Percentiles rank a stretch among this genome's conserved stretches.
Conservation (phyloP, 2,113 vertebrate genomes). For the Octodon degus region DNA sequence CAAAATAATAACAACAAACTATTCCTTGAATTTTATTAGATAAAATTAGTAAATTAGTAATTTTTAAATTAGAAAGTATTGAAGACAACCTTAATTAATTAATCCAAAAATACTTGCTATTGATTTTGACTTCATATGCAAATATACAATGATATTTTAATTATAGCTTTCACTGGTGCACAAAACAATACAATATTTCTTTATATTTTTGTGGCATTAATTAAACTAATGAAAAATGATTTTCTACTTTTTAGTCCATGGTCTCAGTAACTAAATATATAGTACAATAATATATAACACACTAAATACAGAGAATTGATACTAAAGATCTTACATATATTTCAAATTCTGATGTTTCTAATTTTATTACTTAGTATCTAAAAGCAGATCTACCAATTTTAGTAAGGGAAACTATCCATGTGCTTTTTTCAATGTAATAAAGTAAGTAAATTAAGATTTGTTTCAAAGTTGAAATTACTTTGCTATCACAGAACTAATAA, state of each 20-base stretch:
- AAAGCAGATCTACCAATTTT: not conserved
- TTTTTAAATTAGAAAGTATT: conserved; percentile 33
- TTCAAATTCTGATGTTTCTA: not conserved
- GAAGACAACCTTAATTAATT: not conserved
- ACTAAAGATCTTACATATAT: not conserved
- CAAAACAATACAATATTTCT: not conserved
- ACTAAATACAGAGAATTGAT: not conserved
- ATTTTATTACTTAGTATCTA: not conserved
- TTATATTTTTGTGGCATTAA: not conserved
- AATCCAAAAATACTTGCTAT: not conserved
- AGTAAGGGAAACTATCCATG: not conserved
- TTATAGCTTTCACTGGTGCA: not conserved
- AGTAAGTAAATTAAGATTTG: not conserved
- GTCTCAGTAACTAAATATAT: not conserved
- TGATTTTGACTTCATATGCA: conserved; percentile 6
- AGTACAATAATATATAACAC: not conserved
- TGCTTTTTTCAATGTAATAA: not conserved
- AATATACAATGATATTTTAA: not conserved
- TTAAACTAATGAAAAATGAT: not conserved
- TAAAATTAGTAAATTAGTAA: not conserved
- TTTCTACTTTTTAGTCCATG: not conserved
- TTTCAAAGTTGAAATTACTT: not conserved
- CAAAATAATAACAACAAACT: not conserved
- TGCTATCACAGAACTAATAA: not conserved
- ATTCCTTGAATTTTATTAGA: not conserved